phyloP scores from a whole-genome alignment of 1,140 invertebrate genomes.

The Bilobella aurantiaca region DNA sequence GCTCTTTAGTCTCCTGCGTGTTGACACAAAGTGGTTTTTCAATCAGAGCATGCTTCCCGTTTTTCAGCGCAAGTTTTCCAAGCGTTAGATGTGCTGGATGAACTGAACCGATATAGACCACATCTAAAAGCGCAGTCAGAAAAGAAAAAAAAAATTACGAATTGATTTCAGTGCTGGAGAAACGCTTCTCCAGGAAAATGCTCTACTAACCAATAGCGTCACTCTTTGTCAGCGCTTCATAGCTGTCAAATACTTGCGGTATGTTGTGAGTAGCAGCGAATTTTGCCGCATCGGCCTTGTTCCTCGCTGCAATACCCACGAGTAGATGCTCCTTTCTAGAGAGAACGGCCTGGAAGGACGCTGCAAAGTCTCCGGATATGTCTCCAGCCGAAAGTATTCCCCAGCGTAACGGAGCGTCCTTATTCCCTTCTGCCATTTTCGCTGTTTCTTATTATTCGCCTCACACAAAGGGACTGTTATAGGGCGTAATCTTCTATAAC shows the following conservation, averaged over 20 bases:
- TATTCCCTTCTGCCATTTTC: not conserved
- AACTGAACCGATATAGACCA: constrained; percentile 45
- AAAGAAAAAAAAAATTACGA: not conserved
- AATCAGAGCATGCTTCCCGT: constrained; percentile 45
- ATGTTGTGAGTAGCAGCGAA: constrained; percentile 64
- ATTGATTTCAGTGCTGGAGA: not conserved
- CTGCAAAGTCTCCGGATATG: not conserved
- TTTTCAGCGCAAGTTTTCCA: constrained; percentile 40
- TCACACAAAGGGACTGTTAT: no score
- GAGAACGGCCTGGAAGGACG: not conserved
- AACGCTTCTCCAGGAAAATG: not conserved
- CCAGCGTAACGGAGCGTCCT: not conserved
- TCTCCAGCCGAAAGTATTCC: not conserved
- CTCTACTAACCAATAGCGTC: constrained; percentile 54
- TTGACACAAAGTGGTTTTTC: constrained; percentile 46
- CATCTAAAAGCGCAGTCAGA: constrained; percentile 36
- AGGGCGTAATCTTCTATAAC: no score
- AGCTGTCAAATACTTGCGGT: constrained; percentile 57
- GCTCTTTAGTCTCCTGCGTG: constrained; percentile 35
- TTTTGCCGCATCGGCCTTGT: constrained; percentile 54
- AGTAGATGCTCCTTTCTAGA: constrained; percentile 50
- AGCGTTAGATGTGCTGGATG: constrained; percentile 40
- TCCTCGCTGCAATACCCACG: constrained; percentile 62
- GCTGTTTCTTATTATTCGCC: no score
- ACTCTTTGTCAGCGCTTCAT: constrained; percentile 63